These are phyloP conservation scores for Myotis yumanensis DNA, from an alignment of 2,113 vertebrate genomes.

Conservation along the genomic window DNA sequence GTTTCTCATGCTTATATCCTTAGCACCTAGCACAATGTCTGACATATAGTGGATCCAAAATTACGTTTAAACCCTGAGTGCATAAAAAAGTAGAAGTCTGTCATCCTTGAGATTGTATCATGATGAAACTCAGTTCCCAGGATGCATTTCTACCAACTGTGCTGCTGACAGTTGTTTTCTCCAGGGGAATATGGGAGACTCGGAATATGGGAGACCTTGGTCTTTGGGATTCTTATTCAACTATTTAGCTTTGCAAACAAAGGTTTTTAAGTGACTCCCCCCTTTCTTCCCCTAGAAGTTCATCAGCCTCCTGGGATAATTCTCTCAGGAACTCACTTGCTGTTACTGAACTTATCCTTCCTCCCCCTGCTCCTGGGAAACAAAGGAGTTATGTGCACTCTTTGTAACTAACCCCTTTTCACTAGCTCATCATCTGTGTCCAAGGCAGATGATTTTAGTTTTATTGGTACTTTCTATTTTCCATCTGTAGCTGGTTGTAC, in stretches of 20 bases:
- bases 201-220: background rate
- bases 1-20: background rate
- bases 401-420: background rate
- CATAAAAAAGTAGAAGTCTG: background rate
- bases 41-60: background rate
- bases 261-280: background rate
- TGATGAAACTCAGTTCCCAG: background rate
- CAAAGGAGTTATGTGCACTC: background rate
- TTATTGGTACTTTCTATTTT: conserved; percentile 34
- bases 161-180: background rate
- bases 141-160: background rate
- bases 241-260: background rate
- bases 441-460: background rate
- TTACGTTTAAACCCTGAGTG: background rate
- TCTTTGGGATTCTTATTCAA: background rate
- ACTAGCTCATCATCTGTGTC: background rate
- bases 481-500: background rate
- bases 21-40: background rate
- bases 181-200: background rate
- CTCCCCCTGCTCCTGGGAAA: background rate
- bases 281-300: background rate
- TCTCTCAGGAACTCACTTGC: background rate
- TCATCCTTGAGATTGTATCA: background rate
- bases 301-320: background rate
- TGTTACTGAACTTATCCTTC: background rate